Conservation (phyloP, 2,888 invertebrate genomes). For the Leptura quadrifasciata region DNA sequence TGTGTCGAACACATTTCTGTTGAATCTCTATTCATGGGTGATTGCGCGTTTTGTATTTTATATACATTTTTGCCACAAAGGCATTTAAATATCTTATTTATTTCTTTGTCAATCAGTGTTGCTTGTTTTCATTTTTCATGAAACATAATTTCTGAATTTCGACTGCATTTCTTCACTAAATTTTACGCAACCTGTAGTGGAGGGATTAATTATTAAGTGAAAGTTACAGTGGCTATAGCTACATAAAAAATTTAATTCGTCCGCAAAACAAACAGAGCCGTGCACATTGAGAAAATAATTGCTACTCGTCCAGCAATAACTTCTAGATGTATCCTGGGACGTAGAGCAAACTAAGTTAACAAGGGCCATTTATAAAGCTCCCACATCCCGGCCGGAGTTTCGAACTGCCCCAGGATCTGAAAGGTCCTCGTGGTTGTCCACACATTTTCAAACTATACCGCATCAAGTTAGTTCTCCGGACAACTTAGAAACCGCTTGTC, state of each 20-base stretch:
- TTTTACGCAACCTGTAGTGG: background rate
- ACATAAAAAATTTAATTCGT: conserved; percentile 12
- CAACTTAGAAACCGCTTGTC: background rate
- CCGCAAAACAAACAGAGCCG: background rate
- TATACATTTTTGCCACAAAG: no score
- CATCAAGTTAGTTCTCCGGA: conserved; percentile 1
- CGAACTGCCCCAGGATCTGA: background rate
- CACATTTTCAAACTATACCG: conserved; percentile 14
- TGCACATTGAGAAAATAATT: conserved; percentile 37
- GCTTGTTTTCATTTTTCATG: no score
- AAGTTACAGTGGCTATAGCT: conserved; percentile 11
- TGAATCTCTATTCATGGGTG: background rate
- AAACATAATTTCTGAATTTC: no score
- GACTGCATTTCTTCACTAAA: no score
- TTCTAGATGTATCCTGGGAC: conserved; percentile 44
- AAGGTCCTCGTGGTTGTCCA: conserved; percentile 4
- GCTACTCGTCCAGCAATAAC: conserved; percentile 36
- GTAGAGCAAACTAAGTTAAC: conserved; percentile 14
- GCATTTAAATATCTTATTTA: no score
- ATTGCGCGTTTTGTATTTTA: background rate
- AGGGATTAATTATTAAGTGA: background rate
- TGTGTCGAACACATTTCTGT: background rate
- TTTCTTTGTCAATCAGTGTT: no score
- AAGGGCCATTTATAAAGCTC: conserved; percentile 2
- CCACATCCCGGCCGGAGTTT: background rate